Evolutionary conservation across 2,888 invertebrate genomes (phyloP).

Genomic region (Drosophila nigricruria): DNA sequence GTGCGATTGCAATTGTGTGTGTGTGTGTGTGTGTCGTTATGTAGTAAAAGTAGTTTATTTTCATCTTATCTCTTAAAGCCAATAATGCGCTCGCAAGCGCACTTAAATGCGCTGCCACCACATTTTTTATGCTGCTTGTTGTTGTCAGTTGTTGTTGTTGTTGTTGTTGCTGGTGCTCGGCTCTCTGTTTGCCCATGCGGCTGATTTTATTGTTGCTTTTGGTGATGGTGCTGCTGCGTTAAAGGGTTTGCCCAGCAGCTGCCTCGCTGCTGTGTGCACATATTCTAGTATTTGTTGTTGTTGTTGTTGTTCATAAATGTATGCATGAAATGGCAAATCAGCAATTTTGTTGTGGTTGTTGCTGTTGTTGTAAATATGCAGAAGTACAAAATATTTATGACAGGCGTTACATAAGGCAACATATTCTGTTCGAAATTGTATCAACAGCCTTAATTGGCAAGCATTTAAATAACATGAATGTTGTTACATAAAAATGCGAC

Average conservation of each 20-base stretch:
- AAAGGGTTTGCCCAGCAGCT: slow-evolving; percentile 44
- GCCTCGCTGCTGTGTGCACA: slow-evolving; percentile 16
- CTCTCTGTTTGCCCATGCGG: slow-evolving; percentile 26
- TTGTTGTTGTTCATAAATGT: slow-evolving; percentile 13
- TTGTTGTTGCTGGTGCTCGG: slow-evolving; percentile 16
- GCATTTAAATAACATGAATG: background rate
- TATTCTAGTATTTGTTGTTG: slow-evolving; percentile 3
- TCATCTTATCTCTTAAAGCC: slow-evolving; percentile 81
- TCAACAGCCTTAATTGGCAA: slow-evolving; percentile 18
- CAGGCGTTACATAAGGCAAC: slow-evolving; percentile 19
- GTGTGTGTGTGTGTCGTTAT: slow-evolving; percentile 36
- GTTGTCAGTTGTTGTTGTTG: slow-evolving; percentile 13
- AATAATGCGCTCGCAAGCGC: slow-evolving; percentile 78
- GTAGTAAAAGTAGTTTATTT: slow-evolving; percentile 79
- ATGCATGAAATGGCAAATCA: slow-evolving; percentile 34
- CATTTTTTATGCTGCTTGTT: slow-evolving; percentile 40
- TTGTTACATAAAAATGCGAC: background rate
- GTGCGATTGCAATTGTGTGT: slow-evolving; percentile 16
- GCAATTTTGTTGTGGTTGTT: slow-evolving; percentile 11
- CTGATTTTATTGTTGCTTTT: slow-evolving; percentile 17
- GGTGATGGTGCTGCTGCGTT: slow-evolving; percentile 36
- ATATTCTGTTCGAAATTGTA: slow-evolving; percentile 11
- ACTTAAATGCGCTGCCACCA: slow-evolving; percentile 75
- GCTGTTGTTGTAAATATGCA: background rate
- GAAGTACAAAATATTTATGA: slow-evolving; percentile 27